Base-by-base conservation (phyloP, 2,888 invertebrate genomes). In the Chloroclystis v-ata region DNA sequence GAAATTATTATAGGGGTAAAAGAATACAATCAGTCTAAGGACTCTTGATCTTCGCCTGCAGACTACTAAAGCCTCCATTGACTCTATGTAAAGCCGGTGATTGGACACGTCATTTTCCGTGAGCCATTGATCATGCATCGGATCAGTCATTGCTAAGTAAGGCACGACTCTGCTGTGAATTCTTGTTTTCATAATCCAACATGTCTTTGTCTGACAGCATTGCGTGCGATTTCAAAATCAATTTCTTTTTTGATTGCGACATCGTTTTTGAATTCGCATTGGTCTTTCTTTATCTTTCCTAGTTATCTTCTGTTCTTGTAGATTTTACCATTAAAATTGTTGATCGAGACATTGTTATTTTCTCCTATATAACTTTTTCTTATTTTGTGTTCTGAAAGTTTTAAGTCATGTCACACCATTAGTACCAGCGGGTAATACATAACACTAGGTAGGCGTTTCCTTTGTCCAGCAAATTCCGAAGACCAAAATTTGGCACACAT, bases 401-500 rank as follows among this genome's bases (percentile, higher is more conserved):
- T n/a, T n/a, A n/a, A n/a, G n/a, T n/a, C n/a, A n/a, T n/a, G n/a
- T n/a, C n/a, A n/a, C n/a, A n/a, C n/a, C n/a, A n/a, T n/a, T n/a
- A n/a, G n/a, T n/a, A n/a, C n/a, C n/a, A n/a, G n/a, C n/a, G n/a
- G n/a, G n/a, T n/a, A n/a, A n/a, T n/a, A n/a, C n/a, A n/a, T n/a
- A n/a, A n/a, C n/a, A n/a, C 20, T 20, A 33, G 20, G 5, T 20
- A 20, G 2, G 3, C 2, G 5, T 11, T 35, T 16, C 11, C 20
- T 11, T 20, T 35, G 20, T 35, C 20, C 35, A 8, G 11, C 16
- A 35, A 11, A 35, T 35, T 35, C 20, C 35, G 16, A 10, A 20
- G n/a, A 20, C 10, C 63, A 70, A 65, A 67, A 67, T 61, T 73
- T 86, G 84, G 86, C 78, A 40, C 46, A 41, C 37, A 35, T 71